Conservation (phyloP, 2,113 vertebrate genomes). For the Rhinopomastus cyanomelas region DNA sequence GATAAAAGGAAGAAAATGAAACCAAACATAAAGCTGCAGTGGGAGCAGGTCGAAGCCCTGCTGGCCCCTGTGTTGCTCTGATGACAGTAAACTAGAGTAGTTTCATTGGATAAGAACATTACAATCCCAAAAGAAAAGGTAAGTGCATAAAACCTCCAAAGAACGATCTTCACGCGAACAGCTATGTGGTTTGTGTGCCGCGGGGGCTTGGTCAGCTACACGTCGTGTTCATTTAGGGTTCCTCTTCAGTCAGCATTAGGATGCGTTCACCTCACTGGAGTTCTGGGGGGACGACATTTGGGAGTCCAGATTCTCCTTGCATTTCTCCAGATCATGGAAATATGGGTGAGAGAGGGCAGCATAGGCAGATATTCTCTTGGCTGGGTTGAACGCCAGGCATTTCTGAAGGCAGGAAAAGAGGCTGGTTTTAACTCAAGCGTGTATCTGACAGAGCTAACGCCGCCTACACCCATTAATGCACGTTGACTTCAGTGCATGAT, state of each 20-base stretch:
- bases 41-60: conserved; percentile 54
- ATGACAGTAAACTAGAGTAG: conserved; percentile 70
- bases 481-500: not conserved
- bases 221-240: conserved; percentile 22
- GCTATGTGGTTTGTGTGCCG: conserved; percentile 18
- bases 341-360: conserved; percentile 92
- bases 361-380: conserved; percentile 94
- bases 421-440: not conserved
- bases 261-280: conserved; percentile 86
- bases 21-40: conserved; percentile 73
- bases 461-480: not conserved
- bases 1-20: conserved; percentile 64
- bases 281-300: conserved; percentile 87
- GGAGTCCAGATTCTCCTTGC: conserved; percentile 85
- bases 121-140: conserved; percentile 48
- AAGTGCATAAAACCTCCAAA: conserved; percentile 56
- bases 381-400: conserved; percentile 93
- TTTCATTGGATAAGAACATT: conserved; percentile 68
- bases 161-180: conserved; percentile 35
- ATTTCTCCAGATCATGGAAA: conserved; percentile 91
- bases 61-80: conserved; percentile 81
- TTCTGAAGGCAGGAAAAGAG: conserved; percentile 80
- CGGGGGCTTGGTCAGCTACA: conserved; percentile 48
- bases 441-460: not conserved
- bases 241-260: conserved; percentile 74